Evolutionary conservation across 2,888 invertebrate species (phyloP), one percentile per base, ranked within the genome.

Genomic region (Octonoba sinensis): DNA sequence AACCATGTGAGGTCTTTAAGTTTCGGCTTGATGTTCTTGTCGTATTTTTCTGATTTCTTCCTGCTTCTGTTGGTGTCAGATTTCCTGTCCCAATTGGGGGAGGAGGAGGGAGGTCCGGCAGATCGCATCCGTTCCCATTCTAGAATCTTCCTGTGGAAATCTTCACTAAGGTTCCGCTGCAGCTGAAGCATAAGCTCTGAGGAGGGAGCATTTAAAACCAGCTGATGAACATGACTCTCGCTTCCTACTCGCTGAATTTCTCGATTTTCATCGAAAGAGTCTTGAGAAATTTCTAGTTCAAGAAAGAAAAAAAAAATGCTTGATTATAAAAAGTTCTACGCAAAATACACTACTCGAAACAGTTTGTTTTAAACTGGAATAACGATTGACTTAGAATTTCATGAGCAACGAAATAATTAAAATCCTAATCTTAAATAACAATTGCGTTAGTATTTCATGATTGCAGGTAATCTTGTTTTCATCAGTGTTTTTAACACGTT

Each of bases 141-240:
- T 85, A 93, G 92, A 44, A 96, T 89, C 87, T 95, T 96, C 88
- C 93, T 93, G 51, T 93, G 91, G 87, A 95, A 95, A 86, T 96
- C 95, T 83, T 95, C 94, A 24, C 93, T 93, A 13, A 95, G 90
- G 85, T 93, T 92, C 85, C 87, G 87, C 85, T 89, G 89, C 20
- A 90, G 87, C 75, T 90, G 90, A 78, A 89, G 89, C 70, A 89
- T 88, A 51, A 88, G 86, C 47, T 86, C 81, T 16, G 79, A 67
- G 0, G 75, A 59, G 2, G 85, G 83, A 0, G 83, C 67, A 0
- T 70, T n/a, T 1, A 71, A 20, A 3, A 71, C 46, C 15, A 82
- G 47, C 36, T 71, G 73, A 47, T 82, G 65, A 1, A 82, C 82
- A 24, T 82, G 67, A 24, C 82, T 76, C 44, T 82, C 82, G 36